Evolutionary conservation across 2,888 invertebrate species (phyloP).

Genomic region (Machimus atricapillus): DNA sequence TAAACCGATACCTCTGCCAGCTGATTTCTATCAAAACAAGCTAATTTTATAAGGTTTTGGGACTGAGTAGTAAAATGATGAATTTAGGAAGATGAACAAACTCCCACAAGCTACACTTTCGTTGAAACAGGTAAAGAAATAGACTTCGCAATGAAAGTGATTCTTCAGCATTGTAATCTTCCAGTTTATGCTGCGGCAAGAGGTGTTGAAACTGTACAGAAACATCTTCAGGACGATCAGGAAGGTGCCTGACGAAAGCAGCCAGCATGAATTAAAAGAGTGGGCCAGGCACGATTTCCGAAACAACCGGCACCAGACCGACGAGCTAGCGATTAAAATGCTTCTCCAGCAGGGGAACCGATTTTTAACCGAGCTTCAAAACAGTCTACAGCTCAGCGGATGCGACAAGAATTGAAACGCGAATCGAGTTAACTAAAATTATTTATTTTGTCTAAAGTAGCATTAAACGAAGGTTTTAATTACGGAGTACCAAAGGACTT

Average conservation of each 20-base stretch:
- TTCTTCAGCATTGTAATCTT: conserved; percentile 52
- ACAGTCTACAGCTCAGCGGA: conserved; percentile 68
- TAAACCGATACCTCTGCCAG: neutral
- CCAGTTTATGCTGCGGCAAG: conserved; percentile 81
- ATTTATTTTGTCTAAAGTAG: neutral
- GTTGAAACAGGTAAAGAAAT: conserved; percentile 68
- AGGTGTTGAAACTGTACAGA: conserved; percentile 78
- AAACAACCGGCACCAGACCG: conserved; percentile 72
- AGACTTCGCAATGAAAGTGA: neutral
- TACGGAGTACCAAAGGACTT: conserved; percentile 63
- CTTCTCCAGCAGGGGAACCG: conserved; percentile 74
- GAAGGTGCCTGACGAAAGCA: conserved; percentile 70
- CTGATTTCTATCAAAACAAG: neutral
- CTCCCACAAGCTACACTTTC: conserved; percentile 65
- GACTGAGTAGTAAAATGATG: neutral
- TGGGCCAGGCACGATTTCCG: conserved; percentile 81
- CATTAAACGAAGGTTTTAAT: conserved; percentile 54
- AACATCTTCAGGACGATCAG: conserved; percentile 74
- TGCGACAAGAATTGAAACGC: conserved; percentile 45
- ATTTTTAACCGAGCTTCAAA: conserved; percentile 72
- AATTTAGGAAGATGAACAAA: conserved; percentile 54
- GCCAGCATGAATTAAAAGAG: conserved; percentile 70
- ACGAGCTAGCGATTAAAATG: conserved; percentile 77
- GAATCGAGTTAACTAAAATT: conserved; percentile 36
- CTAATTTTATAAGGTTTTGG: neutral